Evolutionary conservation across 2,113 vertebrate species (phyloP), one percentile per base, ranked within the genome.

Genomic region (Nematolebias whitei): DNA sequence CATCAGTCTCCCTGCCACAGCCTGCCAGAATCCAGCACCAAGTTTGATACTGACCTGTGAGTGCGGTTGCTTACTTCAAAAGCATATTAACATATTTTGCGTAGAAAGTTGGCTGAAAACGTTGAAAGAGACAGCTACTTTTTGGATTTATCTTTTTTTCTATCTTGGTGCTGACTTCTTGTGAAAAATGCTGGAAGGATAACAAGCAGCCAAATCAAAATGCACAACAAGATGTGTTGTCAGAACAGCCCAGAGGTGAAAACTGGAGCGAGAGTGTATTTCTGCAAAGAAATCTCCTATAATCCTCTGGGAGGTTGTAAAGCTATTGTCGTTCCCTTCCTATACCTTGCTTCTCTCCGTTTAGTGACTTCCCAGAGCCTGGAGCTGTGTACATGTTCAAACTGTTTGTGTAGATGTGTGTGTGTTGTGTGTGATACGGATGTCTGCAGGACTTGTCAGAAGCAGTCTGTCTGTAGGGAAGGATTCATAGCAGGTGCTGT

Each of bases 1-100:
- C 86, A 90, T 91, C 90, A 88, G 79, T 87, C 78, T 84, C 85
- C 55, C 71, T 39, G 41, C 47, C 78, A 87, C 83, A 74, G 77
- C 73, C 65, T 61, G 52, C 55, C 51, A 38, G 68, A 64, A 68
- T 49, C 15, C 56, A 66, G 83, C 74, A 35, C 64, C 76, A 49
- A 48, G 57, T 74, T 70, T 43, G 20, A 65, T 67, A 63, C 29
- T 45, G 74, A 58, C 49, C 50, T 19, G 65, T 62, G 68, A 32
- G 35, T 8, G 43, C 11, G 51, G 45, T 9, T 19, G 20, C 41
- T 59, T 38, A 50, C 24, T 54, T 61, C 4, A 59, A 58, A 18
- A 54, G 44, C 39, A 47, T 0, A 26, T 63, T 39, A 61, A 19
- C 56, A 67, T 23, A 60, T 32, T 63, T 24, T 20, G 22, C 44